A percentile compares a stretch with the other conserved stretches of the same genome.
Evolutionary conservation across 1,140 invertebrate species (phyloP).

Genomic region (Pygmarrhopalites habei): DNA sequence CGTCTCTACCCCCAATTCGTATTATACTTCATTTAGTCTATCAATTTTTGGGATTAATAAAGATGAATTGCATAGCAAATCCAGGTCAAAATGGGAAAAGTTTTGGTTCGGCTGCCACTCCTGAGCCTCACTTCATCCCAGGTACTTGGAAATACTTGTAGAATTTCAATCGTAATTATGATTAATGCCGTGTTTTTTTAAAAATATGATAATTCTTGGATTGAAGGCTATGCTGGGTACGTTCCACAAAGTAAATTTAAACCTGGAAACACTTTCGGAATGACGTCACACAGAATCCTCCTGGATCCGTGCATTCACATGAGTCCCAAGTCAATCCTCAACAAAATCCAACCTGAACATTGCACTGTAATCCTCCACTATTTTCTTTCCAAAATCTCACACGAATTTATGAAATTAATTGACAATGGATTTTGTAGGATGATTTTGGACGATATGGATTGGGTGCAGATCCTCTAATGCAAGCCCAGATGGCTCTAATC

Average conservation of each 20-base stretch:
- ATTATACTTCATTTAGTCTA: no score
- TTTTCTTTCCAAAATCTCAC: no score
- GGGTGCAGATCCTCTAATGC: slow-evolving; percentile 20
- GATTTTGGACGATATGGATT: slow-evolving; percentile 33
- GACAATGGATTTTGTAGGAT: no score
- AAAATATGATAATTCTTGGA: no score
- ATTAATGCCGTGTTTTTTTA: no score
- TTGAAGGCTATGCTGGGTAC: slow-evolving; percentile 34
- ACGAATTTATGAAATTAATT: no score
- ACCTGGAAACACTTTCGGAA: slow-evolving; percentile 34
- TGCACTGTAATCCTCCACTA: slow-evolving; percentile 38
- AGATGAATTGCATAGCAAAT: not conserved
- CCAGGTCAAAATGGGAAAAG: not conserved
- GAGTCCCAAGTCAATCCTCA: slow-evolving; percentile 35
- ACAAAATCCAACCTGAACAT: slow-evolving; percentile 34
- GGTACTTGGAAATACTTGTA: no score
- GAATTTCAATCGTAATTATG: no score
- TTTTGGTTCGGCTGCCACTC: slow-evolving; percentile 9
- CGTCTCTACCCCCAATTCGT: no score
- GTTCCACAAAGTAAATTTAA: slow-evolving; percentile 35
- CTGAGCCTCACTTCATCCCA: slow-evolving; percentile 38
- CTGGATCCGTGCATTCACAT: slow-evolving; percentile 38
- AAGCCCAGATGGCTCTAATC: slow-evolving; percentile 33
- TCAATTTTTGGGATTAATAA: no score
- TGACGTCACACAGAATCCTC: slow-evolving; percentile 32